phyloP scores from a whole-genome alignment of 2,113 vertebrate genomes.

The Anguilla rostrata region DNA sequence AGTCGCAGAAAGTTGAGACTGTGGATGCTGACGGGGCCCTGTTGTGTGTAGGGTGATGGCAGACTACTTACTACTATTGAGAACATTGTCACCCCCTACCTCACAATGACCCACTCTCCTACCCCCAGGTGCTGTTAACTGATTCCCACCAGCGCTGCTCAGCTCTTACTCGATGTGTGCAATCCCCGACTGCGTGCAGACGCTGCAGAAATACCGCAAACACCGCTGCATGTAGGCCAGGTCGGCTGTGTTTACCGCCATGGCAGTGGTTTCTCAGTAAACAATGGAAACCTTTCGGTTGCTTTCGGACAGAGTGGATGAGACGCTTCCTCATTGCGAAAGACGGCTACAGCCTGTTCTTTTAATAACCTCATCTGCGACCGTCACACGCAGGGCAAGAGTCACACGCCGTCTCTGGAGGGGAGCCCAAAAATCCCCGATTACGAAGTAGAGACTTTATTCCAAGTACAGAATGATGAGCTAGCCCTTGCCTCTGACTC shows the following conservation, averaged over 20 bases:
- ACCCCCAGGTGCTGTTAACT: not conserved
- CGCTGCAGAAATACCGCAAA: not conserved
- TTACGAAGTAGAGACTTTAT: not conserved
- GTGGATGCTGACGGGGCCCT: no score
- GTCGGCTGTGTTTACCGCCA: not conserved
- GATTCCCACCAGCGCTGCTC: not conserved
- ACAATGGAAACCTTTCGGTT: conserved; percentile 29
- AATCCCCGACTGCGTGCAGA: no score
- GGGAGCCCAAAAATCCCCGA: not conserved
- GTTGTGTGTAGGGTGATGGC: not conserved
- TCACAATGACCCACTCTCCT: not conserved
- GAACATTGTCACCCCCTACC: not conserved
- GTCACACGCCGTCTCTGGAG: not conserved
- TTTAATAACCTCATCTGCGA: conserved; percentile 27
- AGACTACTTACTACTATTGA: not conserved
- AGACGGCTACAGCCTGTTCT: conserved; percentile 11
- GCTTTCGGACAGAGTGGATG: conserved; percentile 16
- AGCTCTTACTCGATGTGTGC: no score
- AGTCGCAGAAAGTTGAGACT: no score
- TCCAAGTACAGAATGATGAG: no score
- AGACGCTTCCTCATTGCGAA: conserved; percentile 25
- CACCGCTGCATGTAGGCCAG: not conserved
- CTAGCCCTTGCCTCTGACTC: no score
- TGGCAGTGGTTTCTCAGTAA: conserved; percentile 25
- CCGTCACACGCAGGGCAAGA: not conserved